Base-by-base conservation (phyloP, 1,140 invertebrate species). In the Nomia melanderi region DNA sequence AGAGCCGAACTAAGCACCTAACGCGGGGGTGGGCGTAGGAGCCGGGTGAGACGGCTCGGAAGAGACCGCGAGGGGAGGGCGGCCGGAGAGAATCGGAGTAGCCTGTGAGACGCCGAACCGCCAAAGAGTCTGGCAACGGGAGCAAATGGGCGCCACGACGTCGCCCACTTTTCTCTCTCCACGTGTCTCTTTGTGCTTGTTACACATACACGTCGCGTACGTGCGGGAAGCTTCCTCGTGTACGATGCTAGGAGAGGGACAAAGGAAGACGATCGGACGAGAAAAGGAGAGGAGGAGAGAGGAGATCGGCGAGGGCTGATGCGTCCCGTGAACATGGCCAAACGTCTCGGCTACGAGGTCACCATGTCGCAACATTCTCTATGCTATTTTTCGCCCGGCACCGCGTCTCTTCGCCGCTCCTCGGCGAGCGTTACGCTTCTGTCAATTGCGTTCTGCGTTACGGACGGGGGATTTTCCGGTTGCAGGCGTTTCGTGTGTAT, bases 51-150 rank as follows among this genome's bases (percentile, higher is more conserved):
- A n/a, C n/a, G n/a, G n/a, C n/a, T n/a, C n/a, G n/a, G n/a, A 17
- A n/a, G 14, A 6, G 25, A 64, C 14, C 29, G 25, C 25, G 20
- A n/a, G n/a, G 25, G n/a, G 9, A 31, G n/a, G 9, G 36, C 17
- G 14, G 59, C 20, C 25, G 57, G 27, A 62, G 47, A 47, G 25
- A 23, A 74, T 66, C 33, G 77, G 76, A 78, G 79, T 82, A 88
- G 82, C 84, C 85, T 78, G 84, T 87, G 74, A 83, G 87, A 87
- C 86, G 87, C 81, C 87, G 57, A 79, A 84, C 83, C 89, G 89
- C 88, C 89, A 85, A 88, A 88, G 88, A 89, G 89, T 90, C 89
- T 89, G 89, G 88, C 86, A 86, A 85, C 78, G 84, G 83, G 83
- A 86, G 85, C 79, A 83, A 88, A 87, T 62, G 78, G 88, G 88